phyloP scores from a whole-genome alignment of 2,797 vertebrate species.

The Cyclopterus lumpus region DNA sequence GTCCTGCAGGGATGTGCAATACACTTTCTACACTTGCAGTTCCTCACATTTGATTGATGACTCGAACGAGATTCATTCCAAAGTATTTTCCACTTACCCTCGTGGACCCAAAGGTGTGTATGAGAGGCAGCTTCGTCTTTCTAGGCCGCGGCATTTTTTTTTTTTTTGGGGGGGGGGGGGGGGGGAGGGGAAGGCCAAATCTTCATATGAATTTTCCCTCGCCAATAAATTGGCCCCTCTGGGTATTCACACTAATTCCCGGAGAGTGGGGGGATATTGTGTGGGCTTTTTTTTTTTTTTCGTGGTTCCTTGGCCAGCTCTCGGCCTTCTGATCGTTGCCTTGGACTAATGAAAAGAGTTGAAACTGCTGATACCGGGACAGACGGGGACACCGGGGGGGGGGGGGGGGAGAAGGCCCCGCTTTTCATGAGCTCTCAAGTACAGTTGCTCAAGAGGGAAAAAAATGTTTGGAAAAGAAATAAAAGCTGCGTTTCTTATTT shows the following conservation, averaged over 20 bases:
- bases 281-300: constrained; percentile 12
- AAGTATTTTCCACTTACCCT: constrained; percentile 45
- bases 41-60: constrained; percentile 17
- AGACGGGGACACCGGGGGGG: constrained; percentile 26
- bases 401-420: too few species aligned
- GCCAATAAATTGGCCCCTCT: constrained; percentile 85
- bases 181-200: constrained; percentile 55
- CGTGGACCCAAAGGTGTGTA: constrained; percentile 61
- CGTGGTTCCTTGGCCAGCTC: constrained; percentile 63
- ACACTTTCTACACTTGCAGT: background rate
- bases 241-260: constrained; percentile 80
- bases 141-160: constrained; percentile 40
- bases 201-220: constrained; percentile 81
- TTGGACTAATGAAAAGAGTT: constrained; percentile 74
- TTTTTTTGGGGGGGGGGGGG: constrained; percentile 18
- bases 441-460: background rate
- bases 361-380: constrained; percentile 38
- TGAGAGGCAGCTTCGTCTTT: constrained; percentile 44
- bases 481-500: constrained; percentile 33
- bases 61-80: constrained; percentile 10
- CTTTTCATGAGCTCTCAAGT: too few species aligned
- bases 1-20: background rate
- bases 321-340: constrained; percentile 74
- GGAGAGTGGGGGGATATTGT: constrained; percentile 68
- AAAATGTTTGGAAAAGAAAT: constrained; percentile 27